Evolutionary conservation across 2,113 vertebrate genomes (phyloP).

Genomic region (Trematomus loennbergii): DNA sequence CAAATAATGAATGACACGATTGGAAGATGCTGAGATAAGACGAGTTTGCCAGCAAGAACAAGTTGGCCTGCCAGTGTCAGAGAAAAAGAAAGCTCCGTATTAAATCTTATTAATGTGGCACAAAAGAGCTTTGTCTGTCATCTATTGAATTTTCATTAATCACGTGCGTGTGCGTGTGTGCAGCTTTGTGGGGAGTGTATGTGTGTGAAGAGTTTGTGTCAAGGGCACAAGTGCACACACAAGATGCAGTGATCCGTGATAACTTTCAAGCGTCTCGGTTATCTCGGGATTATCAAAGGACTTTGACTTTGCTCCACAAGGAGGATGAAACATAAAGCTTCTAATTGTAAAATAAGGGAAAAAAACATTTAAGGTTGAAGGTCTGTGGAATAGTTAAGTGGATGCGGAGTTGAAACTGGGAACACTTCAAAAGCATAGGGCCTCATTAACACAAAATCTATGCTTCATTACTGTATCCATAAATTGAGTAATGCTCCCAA

Average conservation of each 20-base stretch:
- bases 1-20: slow-evolving; percentile 62
- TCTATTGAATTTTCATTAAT: slow-evolving; percentile 52
- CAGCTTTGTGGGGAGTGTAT: slow-evolving; percentile 28
- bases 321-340: slow-evolving; percentile 1
- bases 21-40: slow-evolving; percentile 62
- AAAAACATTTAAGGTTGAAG: not conserved
- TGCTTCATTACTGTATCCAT: not conserved
- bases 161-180: slow-evolving; percentile 16
- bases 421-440: not conserved
- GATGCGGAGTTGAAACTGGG: not conserved
- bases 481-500: slow-evolving; percentile 3
- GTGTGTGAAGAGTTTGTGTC: slow-evolving; percentile 25
- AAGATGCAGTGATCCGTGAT: slow-evolving; percentile 40
- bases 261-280: slow-evolving; percentile 35
- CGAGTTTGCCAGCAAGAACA: slow-evolving; percentile 62
- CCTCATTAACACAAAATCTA: not conserved
- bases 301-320: not conserved
- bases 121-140: slow-evolving; percentile 69
- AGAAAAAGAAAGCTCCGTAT: slow-evolving; percentile 54
- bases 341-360: slow-evolving; percentile 11
- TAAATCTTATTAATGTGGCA: slow-evolving; percentile 72
- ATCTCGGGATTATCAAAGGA: slow-evolving; percentile 47
- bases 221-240: slow-evolving; percentile 16
- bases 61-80: slow-evolving; percentile 49
- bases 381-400: not conserved